Percentiles rank a stretch among this genome's conserved stretches.
phyloP scores from a whole-genome alignment of 1,140 invertebrate genomes.

The Drosophila orosa region DNA sequence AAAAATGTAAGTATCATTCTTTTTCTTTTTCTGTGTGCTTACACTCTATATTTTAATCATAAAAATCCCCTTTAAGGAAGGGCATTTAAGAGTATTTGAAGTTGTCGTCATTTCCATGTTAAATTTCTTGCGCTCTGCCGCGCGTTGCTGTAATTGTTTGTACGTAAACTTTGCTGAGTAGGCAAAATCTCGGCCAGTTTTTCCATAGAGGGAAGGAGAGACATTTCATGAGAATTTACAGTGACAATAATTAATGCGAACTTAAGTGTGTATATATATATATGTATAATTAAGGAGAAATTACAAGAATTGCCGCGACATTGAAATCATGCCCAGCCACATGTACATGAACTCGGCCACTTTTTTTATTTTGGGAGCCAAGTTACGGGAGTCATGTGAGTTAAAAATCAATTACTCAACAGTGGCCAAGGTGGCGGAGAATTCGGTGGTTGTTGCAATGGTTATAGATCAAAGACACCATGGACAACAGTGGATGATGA shows the following conservation, averaged over 20 bases:
- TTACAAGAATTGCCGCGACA: constrained; percentile 51
- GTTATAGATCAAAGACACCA: constrained; percentile 50
- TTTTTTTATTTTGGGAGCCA: not conserved
- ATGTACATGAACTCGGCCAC: constrained; percentile 1
- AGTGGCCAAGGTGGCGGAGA: constrained; percentile 42
- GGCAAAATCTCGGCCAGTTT: constrained; percentile 28
- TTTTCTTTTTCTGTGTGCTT: not conserved
- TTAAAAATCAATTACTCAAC: constrained; percentile 72
- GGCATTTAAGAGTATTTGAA: constrained; percentile 31
- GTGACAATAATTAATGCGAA: constrained; percentile 57
- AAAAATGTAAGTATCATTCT: not conserved
- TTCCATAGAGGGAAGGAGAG: not conserved
- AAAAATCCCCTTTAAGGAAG: not conserved
- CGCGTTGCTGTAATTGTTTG: constrained; percentile 44
- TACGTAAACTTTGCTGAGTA: constrained; percentile 33
- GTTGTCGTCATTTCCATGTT: not conserved
- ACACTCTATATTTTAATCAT: not conserved
- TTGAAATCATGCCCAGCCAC: constrained; percentile 34
- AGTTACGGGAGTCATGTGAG: constrained; percentile 16
- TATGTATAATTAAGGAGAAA: constrained; percentile 46
- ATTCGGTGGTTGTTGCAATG: constrained; percentile 11
- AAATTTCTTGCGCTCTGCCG: constrained; percentile 11
- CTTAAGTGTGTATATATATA: constrained; percentile 32
- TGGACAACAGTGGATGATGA: constrained; percentile 9
- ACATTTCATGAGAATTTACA: constrained; percentile 31